phyloP scores from a whole-genome alignment of 2,113 vertebrate species.

The Syngnathoides biaculeatus region DNA sequence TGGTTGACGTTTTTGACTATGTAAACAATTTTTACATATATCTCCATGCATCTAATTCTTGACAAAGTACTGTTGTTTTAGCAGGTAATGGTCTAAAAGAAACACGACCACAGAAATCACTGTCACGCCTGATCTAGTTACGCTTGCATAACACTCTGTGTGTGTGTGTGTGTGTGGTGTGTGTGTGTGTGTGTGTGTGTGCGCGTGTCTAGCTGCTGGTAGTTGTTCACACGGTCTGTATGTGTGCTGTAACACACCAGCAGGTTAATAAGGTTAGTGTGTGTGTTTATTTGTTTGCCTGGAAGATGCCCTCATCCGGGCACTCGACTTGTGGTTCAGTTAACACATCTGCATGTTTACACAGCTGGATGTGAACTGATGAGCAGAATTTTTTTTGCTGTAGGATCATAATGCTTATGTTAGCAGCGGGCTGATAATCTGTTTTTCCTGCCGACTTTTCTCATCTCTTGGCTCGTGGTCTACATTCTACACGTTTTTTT shows the following conservation, averaged over 20 bases:
- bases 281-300: slow-evolving; percentile 68
- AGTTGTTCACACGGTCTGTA: slow-evolving; percentile 5
- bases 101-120: slow-evolving; percentile 49
- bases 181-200: slow-evolving; percentile 2
- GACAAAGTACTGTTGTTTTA: slow-evolving; percentile 48
- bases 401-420: slow-evolving; percentile 40
- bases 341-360: slow-evolving; percentile 64
- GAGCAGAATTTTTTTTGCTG: slow-evolving; percentile 42
- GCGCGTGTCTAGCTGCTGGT: not conserved
- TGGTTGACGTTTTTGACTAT: not conserved
- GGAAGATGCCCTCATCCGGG: slow-evolving; percentile 59
- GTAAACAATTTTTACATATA: not conserved
- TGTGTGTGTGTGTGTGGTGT: slow-evolving; percentile 16
- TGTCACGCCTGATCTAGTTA: slow-evolving; percentile 45
- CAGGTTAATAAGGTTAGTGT: slow-evolving; percentile 49
- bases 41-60: slow-evolving; percentile 17
- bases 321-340: slow-evolving; percentile 45
- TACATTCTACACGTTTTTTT: slow-evolving; percentile 5
- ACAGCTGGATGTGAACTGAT: slow-evolving; percentile 69
- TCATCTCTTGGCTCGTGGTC: slow-evolving; percentile 7
- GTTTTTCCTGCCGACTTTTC: slow-evolving; percentile 1
- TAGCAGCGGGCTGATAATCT: not conserved
- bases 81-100: slow-evolving; percentile 60
- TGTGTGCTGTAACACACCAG: slow-evolving; percentile 43
- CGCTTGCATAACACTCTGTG: slow-evolving; percentile 21